These are phyloP conservation scores for Oceanodroma leucorhoa DNA, from an alignment of 2,797 vertebrate species.

Conservation along the genomic window DNA sequence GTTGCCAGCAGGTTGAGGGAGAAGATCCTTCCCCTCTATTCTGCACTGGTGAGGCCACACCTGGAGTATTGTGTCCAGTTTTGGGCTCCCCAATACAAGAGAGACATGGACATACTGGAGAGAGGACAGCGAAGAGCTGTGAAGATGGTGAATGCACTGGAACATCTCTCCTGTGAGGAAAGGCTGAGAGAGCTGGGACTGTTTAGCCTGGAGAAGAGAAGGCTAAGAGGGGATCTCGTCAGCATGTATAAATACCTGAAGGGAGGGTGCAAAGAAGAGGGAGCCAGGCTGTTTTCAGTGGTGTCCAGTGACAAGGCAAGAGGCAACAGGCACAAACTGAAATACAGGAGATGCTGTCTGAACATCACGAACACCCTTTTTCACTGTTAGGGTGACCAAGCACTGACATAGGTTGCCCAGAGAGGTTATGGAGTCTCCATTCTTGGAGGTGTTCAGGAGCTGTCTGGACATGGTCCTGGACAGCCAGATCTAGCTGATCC, in stretches of 20 bases:
- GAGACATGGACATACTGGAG: no score
- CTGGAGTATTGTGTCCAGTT: not conserved
- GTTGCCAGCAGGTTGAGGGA: not conserved
- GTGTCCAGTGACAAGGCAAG: not conserved
- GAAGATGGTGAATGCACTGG: not conserved
- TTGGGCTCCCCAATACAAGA: not conserved
- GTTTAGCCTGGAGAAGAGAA: not conserved
- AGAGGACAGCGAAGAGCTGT: fast-evolving
- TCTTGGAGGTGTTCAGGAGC: not conserved
- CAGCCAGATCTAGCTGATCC: not conserved
- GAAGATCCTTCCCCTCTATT: not conserved
- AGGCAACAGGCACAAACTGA: not conserved
- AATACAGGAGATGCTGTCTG: not conserved
- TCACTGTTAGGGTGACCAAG: not conserved
- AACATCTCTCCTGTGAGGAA: not conserved
- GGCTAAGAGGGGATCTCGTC: fast-evolving
- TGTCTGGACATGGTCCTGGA: not conserved
- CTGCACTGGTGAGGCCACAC: not conserved
- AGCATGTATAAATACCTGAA: not conserved
- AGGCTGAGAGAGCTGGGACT: not conserved
- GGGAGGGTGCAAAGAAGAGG: not conserved
- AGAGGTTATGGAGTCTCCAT: not conserved
- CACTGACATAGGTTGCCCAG: not conserved
- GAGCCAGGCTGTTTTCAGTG: not conserved
- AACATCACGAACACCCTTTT: not conserved